These are phyloP conservation scores for Eriocheir sinensis DNA, from an alignment of 1,140 invertebrate species.

Conservation along the genomic window DNA sequence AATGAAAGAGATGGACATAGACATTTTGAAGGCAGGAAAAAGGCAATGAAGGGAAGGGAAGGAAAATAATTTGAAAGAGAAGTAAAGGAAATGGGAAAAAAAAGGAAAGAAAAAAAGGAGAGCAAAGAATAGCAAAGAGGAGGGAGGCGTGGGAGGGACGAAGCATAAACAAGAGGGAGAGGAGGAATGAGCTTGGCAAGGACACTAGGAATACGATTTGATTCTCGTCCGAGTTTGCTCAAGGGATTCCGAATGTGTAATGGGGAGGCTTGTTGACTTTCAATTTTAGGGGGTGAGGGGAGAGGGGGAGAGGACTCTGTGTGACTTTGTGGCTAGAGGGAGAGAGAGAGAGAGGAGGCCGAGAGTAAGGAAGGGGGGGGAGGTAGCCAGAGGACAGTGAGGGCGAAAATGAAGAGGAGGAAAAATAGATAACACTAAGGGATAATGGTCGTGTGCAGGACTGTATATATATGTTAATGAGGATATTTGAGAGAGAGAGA, in stretches of 20 bases:
- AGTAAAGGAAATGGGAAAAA: neutral
- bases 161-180: no score
- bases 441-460: no score
- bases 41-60: neutral
- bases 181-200: neutral
- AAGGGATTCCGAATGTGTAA: slow-evolving; percentile 15
- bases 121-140: neutral
- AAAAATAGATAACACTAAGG: no score
- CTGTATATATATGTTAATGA: no score
- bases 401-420: no score
- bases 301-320: neutral
- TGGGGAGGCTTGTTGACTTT: neutral
- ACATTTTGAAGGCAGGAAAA: neutral
- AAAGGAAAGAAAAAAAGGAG: neutral
- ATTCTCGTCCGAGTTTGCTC: neutral
- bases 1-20: no score
- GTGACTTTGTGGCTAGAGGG: no score
- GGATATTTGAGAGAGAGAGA: neutral
- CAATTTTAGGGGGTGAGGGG: neutral
- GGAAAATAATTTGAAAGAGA: no score
- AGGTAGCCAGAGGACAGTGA: neutral
- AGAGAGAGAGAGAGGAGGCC: neutral
- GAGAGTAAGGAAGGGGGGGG: neutral
- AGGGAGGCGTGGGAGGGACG: no score
- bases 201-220: neutral